These are phyloP conservation scores for Propithecus deckenii DNA, from an alignment of 2,797 vertebrate genomes.

Conservation along the genomic window DNA sequence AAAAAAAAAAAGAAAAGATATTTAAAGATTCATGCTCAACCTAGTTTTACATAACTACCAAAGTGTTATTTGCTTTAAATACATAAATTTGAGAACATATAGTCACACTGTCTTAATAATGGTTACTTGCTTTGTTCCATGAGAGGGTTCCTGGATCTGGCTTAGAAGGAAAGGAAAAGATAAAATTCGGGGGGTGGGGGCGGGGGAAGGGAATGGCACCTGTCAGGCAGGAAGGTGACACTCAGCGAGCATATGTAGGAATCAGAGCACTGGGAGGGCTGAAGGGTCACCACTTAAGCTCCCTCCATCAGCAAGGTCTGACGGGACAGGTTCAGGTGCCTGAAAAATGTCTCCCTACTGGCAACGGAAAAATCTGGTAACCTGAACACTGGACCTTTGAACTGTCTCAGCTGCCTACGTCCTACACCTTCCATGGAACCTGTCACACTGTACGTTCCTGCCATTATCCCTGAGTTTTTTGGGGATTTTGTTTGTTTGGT, in stretches of 20 bases:
- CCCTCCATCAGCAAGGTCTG: background rate
- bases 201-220: accelerated
- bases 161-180: background rate
- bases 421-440: background rate
- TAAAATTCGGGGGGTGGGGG: background rate
- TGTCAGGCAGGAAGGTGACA: background rate
- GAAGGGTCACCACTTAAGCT: background rate
- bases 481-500: background rate
- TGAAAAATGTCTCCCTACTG: background rate
- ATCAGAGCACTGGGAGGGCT: background rate
- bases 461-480: background rate
- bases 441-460: background rate
- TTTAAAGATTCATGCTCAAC: background rate
- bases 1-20: too few relatives aligned
- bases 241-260: accelerated
- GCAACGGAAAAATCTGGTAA: background rate
- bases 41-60: background rate
- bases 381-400: background rate
- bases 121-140: background rate
- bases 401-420: background rate
- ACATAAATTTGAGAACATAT: background rate
- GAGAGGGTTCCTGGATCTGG: background rate
- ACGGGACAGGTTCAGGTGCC: background rate
- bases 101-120: background rate
- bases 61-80: background rate